Conservation (phyloP, 2,797 vertebrate species). For the Sarcophilus harrisii region DNA sequence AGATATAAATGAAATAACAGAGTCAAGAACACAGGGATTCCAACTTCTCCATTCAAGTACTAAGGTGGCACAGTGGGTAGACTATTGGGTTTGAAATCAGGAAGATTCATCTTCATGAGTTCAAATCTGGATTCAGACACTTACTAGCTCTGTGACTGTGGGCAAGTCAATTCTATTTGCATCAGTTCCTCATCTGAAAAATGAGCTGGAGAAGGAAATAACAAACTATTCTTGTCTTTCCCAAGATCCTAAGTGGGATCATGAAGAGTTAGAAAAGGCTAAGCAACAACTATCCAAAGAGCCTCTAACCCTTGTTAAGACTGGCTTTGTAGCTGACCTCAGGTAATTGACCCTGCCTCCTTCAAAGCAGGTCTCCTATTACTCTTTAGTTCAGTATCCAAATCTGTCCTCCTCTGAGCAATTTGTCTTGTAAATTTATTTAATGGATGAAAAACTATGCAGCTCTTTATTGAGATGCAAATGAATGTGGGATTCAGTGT, state of each 20-base stretch:
- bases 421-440: neutral
- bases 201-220: neutral
- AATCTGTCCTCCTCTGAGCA: neutral
- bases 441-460: neutral
- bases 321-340: neutral
- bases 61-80: neutral
- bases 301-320: neutral
- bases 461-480: neutral
- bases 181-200: neutral
- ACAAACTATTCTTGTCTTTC: neutral
- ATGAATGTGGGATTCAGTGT: neutral
- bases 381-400: neutral
- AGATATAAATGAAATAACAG: too few species aligned
- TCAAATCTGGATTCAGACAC: neutral
- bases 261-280: neutral
- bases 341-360: neutral
- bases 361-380: neutral
- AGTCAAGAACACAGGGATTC: too few species aligned
- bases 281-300: neutral
- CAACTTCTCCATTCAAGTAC: neutral
- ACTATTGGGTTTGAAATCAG: neutral
- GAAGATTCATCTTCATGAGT: neutral
- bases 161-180: neutral
- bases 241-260: neutral
- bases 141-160: neutral